Percentiles rank a stretch among this genome's conserved stretches.
Conservation (phyloP, 2,888 invertebrate species). For the Periphyllus acericola region DNA sequence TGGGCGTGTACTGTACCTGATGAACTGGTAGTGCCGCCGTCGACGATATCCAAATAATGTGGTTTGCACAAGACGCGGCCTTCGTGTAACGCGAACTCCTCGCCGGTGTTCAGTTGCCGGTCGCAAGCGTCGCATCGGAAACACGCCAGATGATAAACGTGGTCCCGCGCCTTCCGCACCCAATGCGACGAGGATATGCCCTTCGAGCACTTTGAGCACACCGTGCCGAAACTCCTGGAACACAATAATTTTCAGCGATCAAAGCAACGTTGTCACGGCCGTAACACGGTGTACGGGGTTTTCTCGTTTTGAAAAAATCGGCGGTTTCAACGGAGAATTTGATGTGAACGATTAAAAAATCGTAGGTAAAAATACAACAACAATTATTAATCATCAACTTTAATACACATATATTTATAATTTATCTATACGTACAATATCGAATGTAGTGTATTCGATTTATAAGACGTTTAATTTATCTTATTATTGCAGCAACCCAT, state of each 20-base stretch:
- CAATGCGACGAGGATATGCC: slow-evolving; percentile 95
- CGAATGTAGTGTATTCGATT: too few species aligned
- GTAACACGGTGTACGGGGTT: too few species aligned
- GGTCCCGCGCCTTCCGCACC: slow-evolving; percentile 93
- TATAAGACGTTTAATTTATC: too few species aligned
- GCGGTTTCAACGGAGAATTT: too few species aligned
- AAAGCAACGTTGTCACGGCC: too few species aligned
- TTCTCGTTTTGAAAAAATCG: too few species aligned
- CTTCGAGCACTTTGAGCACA: slow-evolving; percentile 95
- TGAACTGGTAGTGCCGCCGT: slow-evolving; percentile 90
- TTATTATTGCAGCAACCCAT: too few species aligned
- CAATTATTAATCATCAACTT: too few species aligned
- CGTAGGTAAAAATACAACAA: too few species aligned
- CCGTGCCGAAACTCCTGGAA: slow-evolving; percentile 91
- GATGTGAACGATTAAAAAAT: too few species aligned
- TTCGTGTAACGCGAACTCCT: slow-evolving; percentile 96
- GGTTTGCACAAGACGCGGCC: slow-evolving; percentile 95
- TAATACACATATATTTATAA: too few species aligned
- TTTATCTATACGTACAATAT: too few species aligned
- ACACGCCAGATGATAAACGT: slow-evolving; percentile 97
- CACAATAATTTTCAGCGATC: neutral
- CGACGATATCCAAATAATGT: slow-evolving; percentile 91
- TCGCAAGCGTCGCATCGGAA: slow-evolving; percentile 98
- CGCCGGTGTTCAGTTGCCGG: slow-evolving; percentile 90
- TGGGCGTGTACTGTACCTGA: slow-evolving; percentile 80